phyloP scores from a whole-genome alignment of 2,888 invertebrate species.

The Xanthostigma xanthostigma region DNA sequence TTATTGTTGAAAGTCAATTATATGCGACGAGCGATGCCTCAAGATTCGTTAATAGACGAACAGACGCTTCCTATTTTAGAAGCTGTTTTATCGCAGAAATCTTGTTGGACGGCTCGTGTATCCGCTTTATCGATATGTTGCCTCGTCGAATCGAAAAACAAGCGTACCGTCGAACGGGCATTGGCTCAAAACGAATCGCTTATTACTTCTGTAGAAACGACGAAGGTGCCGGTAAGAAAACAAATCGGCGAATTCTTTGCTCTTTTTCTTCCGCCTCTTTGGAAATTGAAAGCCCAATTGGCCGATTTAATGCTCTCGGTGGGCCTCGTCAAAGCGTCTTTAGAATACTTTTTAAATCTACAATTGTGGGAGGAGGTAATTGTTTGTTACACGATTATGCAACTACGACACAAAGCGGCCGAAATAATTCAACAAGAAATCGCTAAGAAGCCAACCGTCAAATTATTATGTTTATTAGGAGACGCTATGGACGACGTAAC shows the following conservation, averaged over 20 bases:
- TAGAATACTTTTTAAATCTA: constrained; percentile 60
- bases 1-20: constrained; percentile 62
- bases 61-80: constrained; percentile 67
- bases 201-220: constrained; percentile 37
- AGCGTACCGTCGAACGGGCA: constrained; percentile 74
- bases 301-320: constrained; percentile 66
- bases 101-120: constrained; percentile 63
- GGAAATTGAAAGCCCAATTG: constrained; percentile 61
- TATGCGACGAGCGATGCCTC: constrained; percentile 57
- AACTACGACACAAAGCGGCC: constrained; percentile 80
- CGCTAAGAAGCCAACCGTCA: constrained; percentile 62
- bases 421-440: constrained; percentile 73
- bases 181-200: constrained; percentile 75
- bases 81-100: constrained; percentile 46
- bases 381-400: constrained; percentile 72
- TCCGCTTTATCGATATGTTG: constrained; percentile 63
- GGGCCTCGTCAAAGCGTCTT: constrained; percentile 71
- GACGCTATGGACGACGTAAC: constrained; percentile 58
- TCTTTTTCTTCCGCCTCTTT: constrained; percentile 53
- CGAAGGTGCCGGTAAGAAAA: constrained; percentile 27
- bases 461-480: constrained; percentile 72
- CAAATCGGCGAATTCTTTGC: constrained; percentile 51
- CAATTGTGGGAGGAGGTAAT: constrained; percentile 89
- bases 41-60: constrained; percentile 66
- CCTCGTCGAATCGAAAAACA: constrained; percentile 57